Evolutionary conservation across 2,113 vertebrate genomes (phyloP).

Genomic region (Sebastes schlegelii): DNA sequence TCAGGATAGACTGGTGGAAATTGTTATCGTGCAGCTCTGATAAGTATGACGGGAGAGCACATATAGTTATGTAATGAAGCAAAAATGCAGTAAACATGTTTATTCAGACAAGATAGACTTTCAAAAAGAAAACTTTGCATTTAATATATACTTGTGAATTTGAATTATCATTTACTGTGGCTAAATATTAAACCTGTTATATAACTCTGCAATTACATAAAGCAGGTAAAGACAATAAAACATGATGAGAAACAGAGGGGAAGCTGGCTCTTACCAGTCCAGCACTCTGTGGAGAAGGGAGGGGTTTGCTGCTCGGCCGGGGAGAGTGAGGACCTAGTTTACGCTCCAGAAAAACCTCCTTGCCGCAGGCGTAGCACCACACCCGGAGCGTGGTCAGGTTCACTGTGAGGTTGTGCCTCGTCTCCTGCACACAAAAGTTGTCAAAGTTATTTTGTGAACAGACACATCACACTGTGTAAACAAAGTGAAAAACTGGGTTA

Average conservation of each 20-base stretch:
- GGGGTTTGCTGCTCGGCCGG: slow-evolving; percentile 81
- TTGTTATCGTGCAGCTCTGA: slow-evolving; percentile 3
- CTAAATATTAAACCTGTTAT: background rate
- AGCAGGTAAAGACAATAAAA: background rate
- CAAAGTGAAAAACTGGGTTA: slow-evolving; percentile 10
- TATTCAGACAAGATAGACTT: background rate
- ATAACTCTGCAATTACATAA: background rate
- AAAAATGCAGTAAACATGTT: background rate
- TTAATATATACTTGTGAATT: background rate
- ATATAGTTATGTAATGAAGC: slow-evolving; percentile 3
- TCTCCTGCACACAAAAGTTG: slow-evolving; percentile 83
- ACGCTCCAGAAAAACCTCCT: slow-evolving; percentile 97
- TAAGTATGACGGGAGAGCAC: background rate
- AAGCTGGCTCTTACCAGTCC: slow-evolving; percentile 83
- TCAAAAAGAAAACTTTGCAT: background rate
- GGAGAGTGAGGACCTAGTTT: slow-evolving; percentile 89
- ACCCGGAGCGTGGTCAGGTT: slow-evolving; percentile 97
- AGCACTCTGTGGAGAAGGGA: slow-evolving; percentile 78
- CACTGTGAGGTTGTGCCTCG: slow-evolving; percentile 95
- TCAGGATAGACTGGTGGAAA: background rate
- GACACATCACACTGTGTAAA: background rate
- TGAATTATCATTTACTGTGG: background rate
- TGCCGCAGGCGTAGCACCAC: slow-evolving; percentile 98
- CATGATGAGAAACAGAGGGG: background rate
- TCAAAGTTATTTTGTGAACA: background rate